phyloP scores from a whole-genome alignment of 2,113 vertebrate species.

The Plecturocebus donacophilus region DNA sequence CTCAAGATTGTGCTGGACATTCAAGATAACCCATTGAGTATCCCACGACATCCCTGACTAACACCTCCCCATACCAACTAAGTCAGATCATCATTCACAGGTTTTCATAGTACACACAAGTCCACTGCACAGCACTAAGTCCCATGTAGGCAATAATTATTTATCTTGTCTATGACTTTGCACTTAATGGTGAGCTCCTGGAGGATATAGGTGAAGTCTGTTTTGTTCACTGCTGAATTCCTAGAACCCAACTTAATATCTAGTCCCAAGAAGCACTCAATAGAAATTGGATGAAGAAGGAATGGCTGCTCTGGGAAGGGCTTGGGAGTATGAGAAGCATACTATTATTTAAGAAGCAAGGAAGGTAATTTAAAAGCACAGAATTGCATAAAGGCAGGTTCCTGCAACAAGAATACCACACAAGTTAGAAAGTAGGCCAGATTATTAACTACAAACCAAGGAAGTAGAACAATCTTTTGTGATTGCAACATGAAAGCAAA shows the following conservation, averaged over 20 bases:
- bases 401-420: neutral
- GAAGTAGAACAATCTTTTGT: conserved; percentile 6
- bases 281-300: neutral
- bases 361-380: neutral
- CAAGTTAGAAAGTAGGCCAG: conserved; percentile 43
- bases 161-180: neutral
- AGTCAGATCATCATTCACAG: neutral
- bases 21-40: rapidly evolving
- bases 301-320: neutral
- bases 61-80: neutral
- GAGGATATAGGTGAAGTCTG: neutral
- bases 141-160: neutral
- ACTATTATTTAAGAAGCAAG: neutral
- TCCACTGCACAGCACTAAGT: neutral
- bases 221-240: neutral
- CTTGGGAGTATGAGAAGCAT: neutral
- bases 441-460: conserved; percentile 22
- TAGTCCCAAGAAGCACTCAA: neutral
- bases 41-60: neutral
- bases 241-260: neutral
- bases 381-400: neutral
- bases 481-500: conserved; percentile 25
- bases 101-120: neutral
- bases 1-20: neutral
- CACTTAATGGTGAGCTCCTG: neutral